These are phyloP conservation scores for Cnemophilus loriae DNA, from an alignment of 2,113 vertebrate genomes.

Conservation along the genomic window DNA sequence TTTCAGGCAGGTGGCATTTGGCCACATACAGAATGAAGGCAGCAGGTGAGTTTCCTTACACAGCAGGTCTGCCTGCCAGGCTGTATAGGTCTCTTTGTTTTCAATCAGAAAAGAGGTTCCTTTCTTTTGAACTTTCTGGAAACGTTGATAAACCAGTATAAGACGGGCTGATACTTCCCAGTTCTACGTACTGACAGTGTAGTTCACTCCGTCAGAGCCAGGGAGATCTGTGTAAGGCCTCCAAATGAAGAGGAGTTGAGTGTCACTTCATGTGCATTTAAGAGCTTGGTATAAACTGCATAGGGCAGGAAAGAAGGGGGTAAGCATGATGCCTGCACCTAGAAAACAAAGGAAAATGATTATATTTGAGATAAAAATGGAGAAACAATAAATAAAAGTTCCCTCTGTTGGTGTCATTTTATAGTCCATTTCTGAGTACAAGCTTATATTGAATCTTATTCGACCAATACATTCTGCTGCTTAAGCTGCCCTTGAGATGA, in stretches of 20 bases:
- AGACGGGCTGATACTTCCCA: accelerated
- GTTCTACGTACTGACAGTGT: background rate
- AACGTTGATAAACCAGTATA: accelerated
- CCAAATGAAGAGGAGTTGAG: no score
- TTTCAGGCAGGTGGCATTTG: background rate
- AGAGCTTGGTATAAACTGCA: background rate
- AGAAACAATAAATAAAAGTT: background rate
- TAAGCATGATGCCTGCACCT: background rate
- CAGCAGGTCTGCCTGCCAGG: background rate
- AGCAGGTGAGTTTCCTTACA: background rate
- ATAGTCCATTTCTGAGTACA: background rate
- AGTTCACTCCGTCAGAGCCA: accelerated
- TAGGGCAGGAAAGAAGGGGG: background rate
- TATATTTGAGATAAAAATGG: background rate
- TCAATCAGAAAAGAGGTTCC: background rate
- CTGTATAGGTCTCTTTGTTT: background rate
- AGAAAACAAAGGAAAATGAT: background rate
- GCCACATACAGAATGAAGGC: background rate
- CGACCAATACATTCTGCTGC: background rate
- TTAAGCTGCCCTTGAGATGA: background rate
- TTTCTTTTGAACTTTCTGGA: background rate
- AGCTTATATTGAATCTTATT: background rate
- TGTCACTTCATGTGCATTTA: accelerated
- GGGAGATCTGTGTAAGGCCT: background rate
- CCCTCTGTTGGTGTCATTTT: background rate